A percentile compares a stretch with the other conserved stretches of the same genome.
phyloP scores from a whole-genome alignment of 2,113 vertebrate species.

The cattle (Bos taurus) region DNA sequence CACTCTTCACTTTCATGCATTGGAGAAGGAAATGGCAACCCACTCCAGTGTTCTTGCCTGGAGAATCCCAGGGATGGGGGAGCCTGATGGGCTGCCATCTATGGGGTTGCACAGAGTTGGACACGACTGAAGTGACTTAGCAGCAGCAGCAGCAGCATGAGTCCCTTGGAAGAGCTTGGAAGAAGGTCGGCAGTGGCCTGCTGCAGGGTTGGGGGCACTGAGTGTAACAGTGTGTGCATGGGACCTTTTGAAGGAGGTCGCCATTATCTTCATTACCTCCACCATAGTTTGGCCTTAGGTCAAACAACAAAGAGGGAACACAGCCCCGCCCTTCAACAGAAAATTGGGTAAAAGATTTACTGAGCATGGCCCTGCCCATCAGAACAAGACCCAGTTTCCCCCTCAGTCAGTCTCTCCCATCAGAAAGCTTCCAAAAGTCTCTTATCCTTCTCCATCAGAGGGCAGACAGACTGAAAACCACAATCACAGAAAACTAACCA shows the following conservation, averaged over 20 bases:
- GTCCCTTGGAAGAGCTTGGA: not conserved
- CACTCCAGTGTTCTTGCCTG: no score
- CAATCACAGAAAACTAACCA: not conserved
- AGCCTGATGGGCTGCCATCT: no score
- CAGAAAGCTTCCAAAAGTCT: not conserved
- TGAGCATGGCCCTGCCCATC: not conserved
- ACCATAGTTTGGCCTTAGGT: not conserved
- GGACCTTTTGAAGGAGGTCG: not conserved
- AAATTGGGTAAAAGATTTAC: not conserved
- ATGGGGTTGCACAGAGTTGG: no score
- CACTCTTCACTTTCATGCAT: no score
- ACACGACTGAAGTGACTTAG: no score
- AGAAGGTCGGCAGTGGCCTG: accelerated
- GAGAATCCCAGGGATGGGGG: no score
- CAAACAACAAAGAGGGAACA: not conserved
- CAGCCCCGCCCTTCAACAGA: not conserved
- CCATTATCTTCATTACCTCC: not conserved
- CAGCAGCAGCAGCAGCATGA: not conserved
- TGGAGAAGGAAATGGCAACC: no score
- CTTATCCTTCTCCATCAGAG: not conserved
- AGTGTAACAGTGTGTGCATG: not conserved
- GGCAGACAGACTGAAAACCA: not conserved
- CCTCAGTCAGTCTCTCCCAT: not conserved
- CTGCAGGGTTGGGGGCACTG: not conserved
- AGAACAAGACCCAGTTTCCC: not conserved